A percentile compares a stretch with the other conserved stretches of the same genome.
phyloP scores from a whole-genome alignment of 2,797 vertebrate species.

The Chiloscyllium punctatum region DNA sequence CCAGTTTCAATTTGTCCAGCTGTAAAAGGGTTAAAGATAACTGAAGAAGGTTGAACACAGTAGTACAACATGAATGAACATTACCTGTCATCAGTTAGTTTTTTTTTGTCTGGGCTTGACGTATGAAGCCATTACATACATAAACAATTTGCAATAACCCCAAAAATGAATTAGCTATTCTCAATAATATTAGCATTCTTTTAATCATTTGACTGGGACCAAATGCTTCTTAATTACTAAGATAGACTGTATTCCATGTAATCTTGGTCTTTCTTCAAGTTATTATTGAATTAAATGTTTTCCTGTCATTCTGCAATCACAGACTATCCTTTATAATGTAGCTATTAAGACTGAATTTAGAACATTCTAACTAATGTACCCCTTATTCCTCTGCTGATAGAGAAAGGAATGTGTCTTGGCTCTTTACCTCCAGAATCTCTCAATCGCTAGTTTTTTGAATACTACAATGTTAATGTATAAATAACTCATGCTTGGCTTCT shows the following conservation, averaged over 20 bases:
- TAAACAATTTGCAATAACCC: slow-evolving; percentile 31
- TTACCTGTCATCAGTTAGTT: neutral
- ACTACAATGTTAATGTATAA: slow-evolving; percentile 26
- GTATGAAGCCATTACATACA: slow-evolving; percentile 22
- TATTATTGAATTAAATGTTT: slow-evolving; percentile 72
- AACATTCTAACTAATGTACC: slow-evolving; percentile 21
- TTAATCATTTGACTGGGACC: slow-evolving; percentile 27
- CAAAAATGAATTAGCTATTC: slow-evolving; percentile 19
- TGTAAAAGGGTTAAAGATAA: slow-evolving; percentile 7
- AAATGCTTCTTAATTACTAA: slow-evolving; percentile 26
- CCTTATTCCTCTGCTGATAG: slow-evolving; percentile 11
- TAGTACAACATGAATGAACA: neutral
- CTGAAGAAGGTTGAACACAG: neutral
- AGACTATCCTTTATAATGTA: slow-evolving; percentile 46
- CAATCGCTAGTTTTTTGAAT: neutral
- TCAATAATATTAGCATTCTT: slow-evolving; percentile 35
- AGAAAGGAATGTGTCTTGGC: slow-evolving; percentile 19
- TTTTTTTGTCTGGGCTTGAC: neutral
- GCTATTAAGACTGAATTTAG: slow-evolving; percentile 12
- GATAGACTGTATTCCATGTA: slow-evolving; percentile 17
- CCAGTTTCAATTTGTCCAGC: neutral
- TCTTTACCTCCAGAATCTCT: slow-evolving; percentile 33
- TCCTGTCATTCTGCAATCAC: slow-evolving; percentile 56
- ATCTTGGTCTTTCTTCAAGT: slow-evolving; percentile 64
- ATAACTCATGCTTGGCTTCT: slow-evolving; percentile 16